Evolutionary conservation across 2,888 invertebrate genomes (phyloP), one percentile per base, ranked within the genome.

Genomic region (Parnassius mnemosyne): DNA sequence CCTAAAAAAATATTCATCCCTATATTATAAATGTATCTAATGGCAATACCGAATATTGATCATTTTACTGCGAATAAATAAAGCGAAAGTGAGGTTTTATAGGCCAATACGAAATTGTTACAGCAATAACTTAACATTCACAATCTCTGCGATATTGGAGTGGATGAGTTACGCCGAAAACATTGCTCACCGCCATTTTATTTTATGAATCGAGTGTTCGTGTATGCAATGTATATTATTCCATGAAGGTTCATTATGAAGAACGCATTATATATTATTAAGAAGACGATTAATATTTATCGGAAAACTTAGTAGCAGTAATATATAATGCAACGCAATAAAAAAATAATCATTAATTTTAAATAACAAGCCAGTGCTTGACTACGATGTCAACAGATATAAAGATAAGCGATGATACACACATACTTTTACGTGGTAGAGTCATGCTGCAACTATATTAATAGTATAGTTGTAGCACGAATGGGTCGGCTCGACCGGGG

Each of bases 11-110:
- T 63, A 59, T 66, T 67, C 62, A 57, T 56, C 55, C 53, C 59
- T 47, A 59, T 61, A 56, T 62, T 63, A 56, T 64, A 67, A 70
- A 68, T 73, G 69, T 76, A 78, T 78, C 70, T 79, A 76, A 80
- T 76, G 73, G 79, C 80, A 85, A 88, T 88, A 87, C 82, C 81
- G 78, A 80, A 85, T 87, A 87, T 88, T 84, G 88, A 88, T 87
- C 87, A 85, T 84, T 87, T 88, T 85, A 85, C 83, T 84, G 85
- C 83, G 76, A 83, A 89, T 89, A 90, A 90, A 89, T 89, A 88
- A 85, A 85, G 80, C 74, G 82, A 84, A 87, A 87, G 87, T 87
- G 81, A 82, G 85, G 85, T 88, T 90, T 90, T 90, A 90, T 89
- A 79, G 87, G 84, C 79, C 86, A 84, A 89, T 89, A 84, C 78